phyloP scores from a whole-genome alignment of 2,797 vertebrate genomes.

The Propithecus perrieri region DNA sequence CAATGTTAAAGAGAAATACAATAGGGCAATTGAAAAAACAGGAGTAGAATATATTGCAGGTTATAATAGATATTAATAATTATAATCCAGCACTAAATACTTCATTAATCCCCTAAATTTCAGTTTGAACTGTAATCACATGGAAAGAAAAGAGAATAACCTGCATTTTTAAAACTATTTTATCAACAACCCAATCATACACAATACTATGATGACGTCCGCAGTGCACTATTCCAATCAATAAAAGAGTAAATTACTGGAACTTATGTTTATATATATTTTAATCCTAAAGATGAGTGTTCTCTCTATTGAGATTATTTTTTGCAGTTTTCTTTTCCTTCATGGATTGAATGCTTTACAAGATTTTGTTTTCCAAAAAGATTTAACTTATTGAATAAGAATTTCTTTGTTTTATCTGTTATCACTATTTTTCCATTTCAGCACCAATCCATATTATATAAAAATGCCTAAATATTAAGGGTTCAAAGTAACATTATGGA shows the following conservation, averaged over 20 bases:
- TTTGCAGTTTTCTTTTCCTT: not conserved
- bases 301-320: not conserved
- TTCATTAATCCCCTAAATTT: not conserved
- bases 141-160: not conserved
- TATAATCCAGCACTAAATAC: not conserved
- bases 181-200: not conserved
- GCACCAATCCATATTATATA: not conserved
- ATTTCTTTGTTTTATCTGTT: not conserved
- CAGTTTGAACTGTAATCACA: not conserved
- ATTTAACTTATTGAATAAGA: not conserved
- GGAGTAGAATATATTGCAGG: not conserved
- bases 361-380: not conserved
- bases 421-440: not conserved
- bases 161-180: not conserved
- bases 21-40: not conserved
- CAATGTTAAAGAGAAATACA: not conserved
- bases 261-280: not conserved
- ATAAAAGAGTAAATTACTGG: not conserved
- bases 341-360: not conserved
- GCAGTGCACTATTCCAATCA: not conserved
- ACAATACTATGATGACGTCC: not conserved
- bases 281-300: not conserved
- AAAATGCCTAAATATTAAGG: not conserved
- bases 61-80: not conserved
- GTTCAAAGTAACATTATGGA: not conserved